Evolutionary conservation across 2,888 invertebrate species (phyloP), one percentile per base, ranked within the genome.

Genomic region (Platycnemis pennipes): DNA sequence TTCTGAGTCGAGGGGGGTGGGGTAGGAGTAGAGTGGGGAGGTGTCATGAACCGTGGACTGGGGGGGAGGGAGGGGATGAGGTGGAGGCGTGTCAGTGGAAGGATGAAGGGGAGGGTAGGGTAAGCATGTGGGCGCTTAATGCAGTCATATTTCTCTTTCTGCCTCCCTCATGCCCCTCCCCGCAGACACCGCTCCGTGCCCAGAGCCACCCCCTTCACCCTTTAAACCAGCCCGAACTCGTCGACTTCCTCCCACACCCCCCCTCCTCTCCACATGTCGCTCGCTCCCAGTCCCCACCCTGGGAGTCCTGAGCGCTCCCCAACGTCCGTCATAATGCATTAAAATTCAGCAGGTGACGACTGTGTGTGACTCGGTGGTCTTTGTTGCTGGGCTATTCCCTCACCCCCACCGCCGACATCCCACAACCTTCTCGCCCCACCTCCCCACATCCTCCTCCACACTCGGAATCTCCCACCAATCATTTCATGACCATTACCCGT

Each of bases 301-400:
- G 5, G 45, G 44, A 87, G 42, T 37, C 31, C 56, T 26, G n/a
- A 31, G 13, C 37, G 42, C 63, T 56, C 91, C 53, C 63, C 56
- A n/a, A 44, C 91, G 91, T 91, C 91, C 91, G 91, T 91, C 91
- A 91, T 91, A 91, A 91, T 91, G 91, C 91, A 91, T 91, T 91
- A 91, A 91, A 91, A 91, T 91, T 91, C 91, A 91, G 91, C 91
- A 91, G 91, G 91, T 91, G 91, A 91, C 91, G 91, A 91, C 91
- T 91, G 91, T 63, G 91, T 63, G 63, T 91, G 91, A 91, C 91
- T 91, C 45, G 63, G 91, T 56, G 91, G 91, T 69, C 91, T 91
- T 91, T 91, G 91, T 91, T 91, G 91, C 63, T 91, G 91, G 63
- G 91, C 91, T 91, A 56, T 91, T 42, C 63, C 91, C 89, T 42